These are phyloP conservation scores for Epiblema foenella DNA, from an alignment of 2,888 invertebrate species.

Conservation along the genomic window DNA sequence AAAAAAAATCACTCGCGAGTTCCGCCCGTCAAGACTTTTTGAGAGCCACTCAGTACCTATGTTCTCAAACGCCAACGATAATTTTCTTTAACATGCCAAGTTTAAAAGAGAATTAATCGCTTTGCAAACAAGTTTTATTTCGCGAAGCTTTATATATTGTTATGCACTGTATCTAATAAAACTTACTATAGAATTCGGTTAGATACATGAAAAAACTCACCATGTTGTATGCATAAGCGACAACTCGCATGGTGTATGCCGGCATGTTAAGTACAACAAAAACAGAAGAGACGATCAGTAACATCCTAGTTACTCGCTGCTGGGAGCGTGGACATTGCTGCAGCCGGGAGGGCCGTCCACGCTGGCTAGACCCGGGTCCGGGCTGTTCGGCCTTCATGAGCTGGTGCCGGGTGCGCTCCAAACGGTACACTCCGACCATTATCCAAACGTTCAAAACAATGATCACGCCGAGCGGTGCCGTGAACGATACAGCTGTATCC, in stretches of 20 bases:
- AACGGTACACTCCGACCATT: conserved; percentile 87
- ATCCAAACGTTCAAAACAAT: conserved; percentile 89
- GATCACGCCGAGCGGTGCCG: conserved; percentile 89
- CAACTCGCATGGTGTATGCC: conserved; percentile 88
- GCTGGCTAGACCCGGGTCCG: conserved; percentile 33
- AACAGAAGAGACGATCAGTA: conserved; percentile 91
- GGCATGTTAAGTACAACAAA: conserved; percentile 92
- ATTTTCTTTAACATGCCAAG: no score
- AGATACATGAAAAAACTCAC: conserved; percentile 64
- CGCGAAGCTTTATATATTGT: background rate
- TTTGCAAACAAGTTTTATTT: background rate
- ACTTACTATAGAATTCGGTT: background rate
- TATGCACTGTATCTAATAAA: background rate
- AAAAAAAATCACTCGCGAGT: no score
- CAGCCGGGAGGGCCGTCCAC: conserved; percentile 48
- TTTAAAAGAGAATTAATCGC: background rate
- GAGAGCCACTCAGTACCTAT: no score
- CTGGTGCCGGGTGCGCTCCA: conserved; percentile 76
- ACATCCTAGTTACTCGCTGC: conserved; percentile 91
- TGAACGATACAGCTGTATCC: conserved; percentile 90
- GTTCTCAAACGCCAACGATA: no score
- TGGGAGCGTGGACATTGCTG: conserved; percentile 81
- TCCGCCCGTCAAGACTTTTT: background rate
- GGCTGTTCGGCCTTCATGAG: conserved; percentile 57
- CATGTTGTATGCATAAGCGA: conserved; percentile 84